A percentile compares a stretch with the other conserved stretches of the same genome.
These are phyloP conservation scores for Mesoclemmys tuberculata DNA, from an alignment of 2,113 vertebrate species.

Conservation along the genomic window DNA sequence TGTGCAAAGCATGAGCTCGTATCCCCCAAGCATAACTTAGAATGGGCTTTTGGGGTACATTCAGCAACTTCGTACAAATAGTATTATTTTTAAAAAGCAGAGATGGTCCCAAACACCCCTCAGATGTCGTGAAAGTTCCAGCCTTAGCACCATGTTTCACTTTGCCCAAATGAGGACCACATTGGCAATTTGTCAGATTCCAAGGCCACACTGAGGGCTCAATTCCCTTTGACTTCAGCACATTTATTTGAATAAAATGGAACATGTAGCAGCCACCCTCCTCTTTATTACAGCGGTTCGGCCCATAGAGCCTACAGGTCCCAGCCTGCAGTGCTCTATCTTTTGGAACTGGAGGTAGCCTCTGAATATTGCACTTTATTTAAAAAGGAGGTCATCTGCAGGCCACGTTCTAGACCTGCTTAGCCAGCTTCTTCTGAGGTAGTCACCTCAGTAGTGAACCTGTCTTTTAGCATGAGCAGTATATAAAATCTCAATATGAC, in stretches of 20 bases:
- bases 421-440: not conserved
- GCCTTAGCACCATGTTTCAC: not conserved
- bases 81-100: not conserved
- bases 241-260: not conserved
- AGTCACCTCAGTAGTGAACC: not conserved
- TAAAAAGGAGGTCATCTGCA: not conserved
- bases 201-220: not conserved
- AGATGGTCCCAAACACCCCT: not conserved
- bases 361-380: not conserved
- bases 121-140: not conserved
- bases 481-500: not conserved
- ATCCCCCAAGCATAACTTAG: not conserved
- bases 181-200: not conserved
- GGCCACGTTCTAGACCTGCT: not conserved
- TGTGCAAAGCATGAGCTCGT: not conserved
- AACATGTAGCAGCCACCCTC: not conserved
- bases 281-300: not conserved
- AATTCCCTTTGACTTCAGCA: not conserved
- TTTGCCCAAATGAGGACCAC: not conserved
- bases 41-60: not conserved
- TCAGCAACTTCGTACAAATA: not conserved
- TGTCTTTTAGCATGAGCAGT: not conserved
- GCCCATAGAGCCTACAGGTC: not conserved
- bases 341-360: not conserved
- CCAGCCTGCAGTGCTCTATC: not conserved